Evolutionary conservation across 2,888 invertebrate species (phyloP), one percentile per base, ranked within the genome.

Genomic region (Xanthorhoe spadicearia): DNA sequence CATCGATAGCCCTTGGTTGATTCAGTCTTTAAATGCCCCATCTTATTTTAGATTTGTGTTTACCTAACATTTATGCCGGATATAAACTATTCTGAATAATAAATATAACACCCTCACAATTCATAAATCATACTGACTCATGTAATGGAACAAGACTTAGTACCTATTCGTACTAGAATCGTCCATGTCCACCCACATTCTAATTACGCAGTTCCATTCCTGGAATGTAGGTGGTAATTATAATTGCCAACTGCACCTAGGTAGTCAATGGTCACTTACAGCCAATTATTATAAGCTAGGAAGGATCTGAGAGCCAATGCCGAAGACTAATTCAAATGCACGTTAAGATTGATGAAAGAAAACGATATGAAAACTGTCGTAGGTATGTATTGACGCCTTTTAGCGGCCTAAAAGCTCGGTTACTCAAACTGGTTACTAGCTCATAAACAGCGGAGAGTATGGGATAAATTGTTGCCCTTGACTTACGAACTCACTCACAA

Each of bases 181-280:
- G 50, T 38, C 15, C 13, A 58, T 35, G 50, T 58, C 49, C 15
- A 50, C 49, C 61, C 38, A 61, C 55, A 23, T 50, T n/a, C 10
- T 19, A 38, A 55, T 62, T 55, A 1, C 48, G 48, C 48, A 48
- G 15, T 48, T 48, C 17, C 17, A 17, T 17, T 13, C 17, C 8
- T 49, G 18, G 32, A 32, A 13, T 50, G 58, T 58, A 50, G 50
- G 58, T 58, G 35, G 58, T 50, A 49, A 10, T n/a, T 1, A 23
- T 58, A 35, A 46, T 28, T 5, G 43, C 19, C 51, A 35, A 60
- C 48, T 51, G 15, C 56, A 38, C 19, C 19, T 8, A 48, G 15
- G 15, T 1, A 17, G 17, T 13, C n/a, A 46, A 46, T 38, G 10
- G 35, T 38, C 13, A 13, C 5, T 43, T 3, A 32, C 6, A 32